A percentile compares a stretch with the other conserved stretches of the same genome.
Evolutionary conservation across 2,888 invertebrate genomes (phyloP).

Genomic region (Cepaea hortensis): DNA sequence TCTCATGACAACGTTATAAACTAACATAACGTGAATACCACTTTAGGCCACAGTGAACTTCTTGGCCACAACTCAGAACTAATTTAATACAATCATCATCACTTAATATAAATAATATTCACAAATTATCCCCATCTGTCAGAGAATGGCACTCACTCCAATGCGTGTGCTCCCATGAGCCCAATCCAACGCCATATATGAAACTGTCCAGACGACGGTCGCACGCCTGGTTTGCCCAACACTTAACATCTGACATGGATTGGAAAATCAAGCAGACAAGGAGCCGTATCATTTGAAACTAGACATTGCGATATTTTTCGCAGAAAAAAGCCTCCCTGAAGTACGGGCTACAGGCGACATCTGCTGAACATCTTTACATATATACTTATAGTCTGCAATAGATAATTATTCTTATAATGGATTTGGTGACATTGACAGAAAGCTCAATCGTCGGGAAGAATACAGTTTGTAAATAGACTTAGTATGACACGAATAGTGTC

Average conservation of each 20-base stretch:
- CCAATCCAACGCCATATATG: background rate
- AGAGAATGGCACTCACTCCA: background rate
- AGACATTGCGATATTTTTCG: background rate
- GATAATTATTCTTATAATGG: too few species aligned
- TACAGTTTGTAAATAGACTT: too few species aligned
- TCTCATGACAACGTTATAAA: too few species aligned
- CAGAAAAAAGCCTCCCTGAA: background rate
- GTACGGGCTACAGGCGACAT: background rate
- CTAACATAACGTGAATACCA: too few species aligned
- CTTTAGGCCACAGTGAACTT: background rate
- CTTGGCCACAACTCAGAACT: background rate
- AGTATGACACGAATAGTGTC: too few species aligned
- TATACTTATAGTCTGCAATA: too few species aligned
- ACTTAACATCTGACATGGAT: background rate
- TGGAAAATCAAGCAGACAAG: background rate
- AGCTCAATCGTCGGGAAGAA: too few species aligned
- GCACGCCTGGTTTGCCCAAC: background rate
- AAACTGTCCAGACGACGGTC: constrained; percentile 16
- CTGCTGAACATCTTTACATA: background rate
- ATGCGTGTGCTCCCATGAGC: background rate
- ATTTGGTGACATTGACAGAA: too few species aligned
- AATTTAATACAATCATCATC: background rate
- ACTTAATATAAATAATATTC: constrained; percentile 2
- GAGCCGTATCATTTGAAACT: background rate
- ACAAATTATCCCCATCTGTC: constrained; percentile 9